Base-by-base conservation (phyloP, 2,888 invertebrate genomes). In the Pheosia gnoma region DNA sequence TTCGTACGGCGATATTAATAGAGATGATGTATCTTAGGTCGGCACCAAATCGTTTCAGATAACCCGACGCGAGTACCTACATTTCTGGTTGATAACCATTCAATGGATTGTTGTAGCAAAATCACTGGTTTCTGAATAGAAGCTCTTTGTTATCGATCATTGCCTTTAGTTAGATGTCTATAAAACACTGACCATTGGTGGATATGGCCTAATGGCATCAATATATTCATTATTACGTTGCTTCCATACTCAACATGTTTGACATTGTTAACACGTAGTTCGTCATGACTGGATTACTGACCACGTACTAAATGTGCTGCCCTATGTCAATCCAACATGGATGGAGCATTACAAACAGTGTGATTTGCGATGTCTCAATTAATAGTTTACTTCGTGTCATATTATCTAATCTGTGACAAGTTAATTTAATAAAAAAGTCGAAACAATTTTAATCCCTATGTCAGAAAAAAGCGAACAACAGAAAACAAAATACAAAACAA, bases 31-130 rank as follows among this genome's bases (percentile, higher is more conserved):
- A 59, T 61, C 59, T 67, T 58, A 58, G 66, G 70, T 72, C 70
- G 71, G 70, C 74, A 65, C 61, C 58, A 70, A 75, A 72, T 71
- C 72, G 60, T 69, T 67, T n/a, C 41, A 65, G 76, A 76, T 76
- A 76, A 74, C 74, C 73, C 58, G 10, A 13, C 3, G 54, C 45
- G 52, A 59, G 61, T 62, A 58, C 55, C 59, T 62, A 66, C 62
- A 69, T 60, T 72, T 75, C 70, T 72, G 62, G 56, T 66, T 55
- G 67, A 74, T 68, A 61, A 74, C 59, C 61, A 61, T 11, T 65
- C 59, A 67, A 65, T 67, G 59, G 55, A 62, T 57, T 59, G 52
- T 49, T 67, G 47, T 60, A 53, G 62, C 57, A 57, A 65, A 66
- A 71, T 67, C 66, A 62, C 13, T 37, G 36, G 51, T 59, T 58